Base-by-base conservation (phyloP, 2,797 vertebrate species). In the Intellagama lesueurii region DNA sequence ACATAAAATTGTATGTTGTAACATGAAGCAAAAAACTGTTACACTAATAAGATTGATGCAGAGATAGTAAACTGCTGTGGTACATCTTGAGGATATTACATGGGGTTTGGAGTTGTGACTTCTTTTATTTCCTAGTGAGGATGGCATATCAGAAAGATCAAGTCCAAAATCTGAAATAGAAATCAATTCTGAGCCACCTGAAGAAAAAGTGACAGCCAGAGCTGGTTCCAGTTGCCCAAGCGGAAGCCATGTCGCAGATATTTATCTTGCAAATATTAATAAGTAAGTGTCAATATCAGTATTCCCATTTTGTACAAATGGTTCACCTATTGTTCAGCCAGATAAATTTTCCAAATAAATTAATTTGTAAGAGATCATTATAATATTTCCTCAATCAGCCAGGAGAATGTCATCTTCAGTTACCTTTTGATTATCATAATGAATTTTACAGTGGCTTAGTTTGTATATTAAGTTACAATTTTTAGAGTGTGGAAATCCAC, bases 251-350 rank as follows among this genome's bases (percentile, higher is more conserved):
- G 99, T 99, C 89, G 99, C 99, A 7, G 99, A 99, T 87, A 98
- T 99, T 96, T 99, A 99, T 96, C 97, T 99, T 94, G 99, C 99
- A 91, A 99, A 99, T 97, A 98, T 99, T 91, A 99, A 99, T 97
- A 99, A 99, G 99, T 99, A 98, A 95, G 98, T 95, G 85, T 94
- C 93, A 92, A 95, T 94, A 96, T 95, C 94, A 81, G 0, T 89
- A 95, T 8, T 93, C 95, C 84, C 90, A 88, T 91, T 92, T 75
- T 11, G 70, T 76, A 19, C 30, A 26, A 68, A 86, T 64, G 69
- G 7, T 87, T n/a, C 66, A 87, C 52, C 28, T 26, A 78, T 89
- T 26, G 81, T 89, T 89, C 11, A 24, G 89, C 60, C 60, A 64
- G 60, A 19, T 64, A 81, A 72, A 56, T 56, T 56, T 56, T 56